These are phyloP conservation scores for Trichonephila inaurata DNA, from an alignment of 1,140 invertebrate species.

Conservation along the genomic window DNA sequence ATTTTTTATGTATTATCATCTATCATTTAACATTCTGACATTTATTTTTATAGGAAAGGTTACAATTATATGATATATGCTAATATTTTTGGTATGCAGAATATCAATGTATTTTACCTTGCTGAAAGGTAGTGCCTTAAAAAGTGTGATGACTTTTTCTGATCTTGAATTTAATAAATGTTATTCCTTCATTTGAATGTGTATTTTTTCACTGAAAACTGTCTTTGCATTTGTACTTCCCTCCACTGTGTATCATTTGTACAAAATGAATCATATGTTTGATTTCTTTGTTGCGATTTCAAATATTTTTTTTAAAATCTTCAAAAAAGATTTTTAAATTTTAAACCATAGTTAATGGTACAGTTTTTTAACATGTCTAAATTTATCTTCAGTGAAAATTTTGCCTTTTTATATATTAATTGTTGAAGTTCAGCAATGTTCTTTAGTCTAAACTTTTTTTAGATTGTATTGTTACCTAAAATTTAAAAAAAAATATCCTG, in stretches of 20 bases:
- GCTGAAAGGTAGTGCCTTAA: conserved; percentile 26
- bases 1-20: conserved; percentile 13
- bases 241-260: background rate
- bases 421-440: conserved; percentile 17
- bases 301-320: background rate
- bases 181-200: background rate
- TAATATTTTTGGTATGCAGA: conserved; percentile 27
- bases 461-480: background rate
- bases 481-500: background rate
- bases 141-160: conserved; percentile 30
- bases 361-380: background rate
- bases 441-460: background rate
- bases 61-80: background rate
- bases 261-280: background rate
- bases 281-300: too few relatives aligned
- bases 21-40: conserved; percentile 21
- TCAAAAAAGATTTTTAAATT: background rate
- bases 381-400: background rate
- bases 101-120: conserved; percentile 19
- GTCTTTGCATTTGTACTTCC: background rate
- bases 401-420: background rate
- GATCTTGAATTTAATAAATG: conserved; percentile 3
- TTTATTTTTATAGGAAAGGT: conserved; percentile 13
- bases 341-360: background rate
- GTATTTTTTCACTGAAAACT: background rate